phyloP scores from a whole-genome alignment of 2,888 invertebrate species.

The Eristalis pertinax region DNA sequence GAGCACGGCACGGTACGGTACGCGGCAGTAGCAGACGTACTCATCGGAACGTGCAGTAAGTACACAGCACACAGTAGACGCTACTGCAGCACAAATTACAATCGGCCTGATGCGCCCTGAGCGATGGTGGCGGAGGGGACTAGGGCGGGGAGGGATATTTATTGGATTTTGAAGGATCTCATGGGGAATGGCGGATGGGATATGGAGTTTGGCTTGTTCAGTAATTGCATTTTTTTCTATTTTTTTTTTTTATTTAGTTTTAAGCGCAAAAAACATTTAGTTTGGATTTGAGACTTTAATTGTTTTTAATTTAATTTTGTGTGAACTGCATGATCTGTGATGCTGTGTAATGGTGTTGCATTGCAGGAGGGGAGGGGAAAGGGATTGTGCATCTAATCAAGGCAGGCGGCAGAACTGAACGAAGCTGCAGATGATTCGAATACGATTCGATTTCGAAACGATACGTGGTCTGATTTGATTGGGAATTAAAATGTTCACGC shows the following conservation, averaged over 20 bases:
- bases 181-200: constrained; percentile 41
- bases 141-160: constrained; percentile 25
- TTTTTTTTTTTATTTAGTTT: constrained; percentile 37
- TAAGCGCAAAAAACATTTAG: constrained; percentile 51
- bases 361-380: neutral
- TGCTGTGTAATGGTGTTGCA: neutral
- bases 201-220: constrained; percentile 68
- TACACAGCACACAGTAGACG: constrained; percentile 17
- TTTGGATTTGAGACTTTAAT: constrained; percentile 62
- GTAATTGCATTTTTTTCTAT: constrained; percentile 57
- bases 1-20: too few relatives aligned
- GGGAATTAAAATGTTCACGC: neutral
- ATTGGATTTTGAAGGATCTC: constrained; percentile 62
- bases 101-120: constrained; percentile 30
- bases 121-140: neutral
- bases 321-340: neutral
- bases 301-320: constrained; percentile 53
- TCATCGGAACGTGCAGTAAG: constrained; percentile 3
- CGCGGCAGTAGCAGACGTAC: constrained; percentile 12
- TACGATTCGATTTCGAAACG: neutral
- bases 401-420: neutral
- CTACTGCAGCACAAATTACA: constrained; percentile 39
- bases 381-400: neutral
- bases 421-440: constrained; percentile 6
- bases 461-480: too few relatives aligned